These are phyloP conservation scores for Ctenosaura bakeri DNA, from an alignment of 2,797 vertebrate genomes.

Conservation along the genomic window DNA sequence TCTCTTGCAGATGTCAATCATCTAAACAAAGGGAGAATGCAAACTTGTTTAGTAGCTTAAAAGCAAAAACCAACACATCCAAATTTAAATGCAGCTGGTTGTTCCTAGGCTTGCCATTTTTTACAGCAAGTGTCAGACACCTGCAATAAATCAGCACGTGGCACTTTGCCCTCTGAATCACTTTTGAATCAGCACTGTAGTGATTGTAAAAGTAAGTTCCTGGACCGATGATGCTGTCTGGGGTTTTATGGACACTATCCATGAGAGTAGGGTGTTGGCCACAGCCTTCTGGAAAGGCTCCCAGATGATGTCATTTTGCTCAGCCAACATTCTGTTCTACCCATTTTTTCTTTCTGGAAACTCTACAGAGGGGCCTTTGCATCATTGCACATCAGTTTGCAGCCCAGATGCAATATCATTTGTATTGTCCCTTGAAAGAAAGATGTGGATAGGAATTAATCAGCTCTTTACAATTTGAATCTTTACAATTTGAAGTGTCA, in stretches of 20 bases:
- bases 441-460: neutral
- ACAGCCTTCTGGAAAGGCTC: slow-evolving; percentile 36
- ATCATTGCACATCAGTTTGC: neutral
- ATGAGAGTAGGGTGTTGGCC: slow-evolving; percentile 48
- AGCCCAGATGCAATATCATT: neutral
- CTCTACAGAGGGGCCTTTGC: neutral
- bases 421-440: neutral
- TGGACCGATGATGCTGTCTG: slow-evolving; percentile 38
- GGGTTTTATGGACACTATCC: slow-evolving; percentile 56
- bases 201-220: slow-evolving; percentile 58
- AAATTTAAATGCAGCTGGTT: neutral
- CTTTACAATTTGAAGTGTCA: neutral
- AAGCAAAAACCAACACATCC: neutral
- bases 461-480: neutral
- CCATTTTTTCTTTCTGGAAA: neutral
- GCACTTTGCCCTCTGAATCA: slow-evolving; percentile 74
- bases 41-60: too few relatives aligned
- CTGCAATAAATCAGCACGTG: slow-evolving; percentile 43
- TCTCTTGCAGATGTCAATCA: neutral
- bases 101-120: neutral
- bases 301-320: slow-evolving; percentile 24
- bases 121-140: neutral
- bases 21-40: neutral
- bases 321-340: neutral
- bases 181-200: slow-evolving; percentile 57